These are phyloP conservation scores for Ptychoptera albimana DNA, from an alignment of 2,888 invertebrate species.

Conservation along the genomic window DNA sequence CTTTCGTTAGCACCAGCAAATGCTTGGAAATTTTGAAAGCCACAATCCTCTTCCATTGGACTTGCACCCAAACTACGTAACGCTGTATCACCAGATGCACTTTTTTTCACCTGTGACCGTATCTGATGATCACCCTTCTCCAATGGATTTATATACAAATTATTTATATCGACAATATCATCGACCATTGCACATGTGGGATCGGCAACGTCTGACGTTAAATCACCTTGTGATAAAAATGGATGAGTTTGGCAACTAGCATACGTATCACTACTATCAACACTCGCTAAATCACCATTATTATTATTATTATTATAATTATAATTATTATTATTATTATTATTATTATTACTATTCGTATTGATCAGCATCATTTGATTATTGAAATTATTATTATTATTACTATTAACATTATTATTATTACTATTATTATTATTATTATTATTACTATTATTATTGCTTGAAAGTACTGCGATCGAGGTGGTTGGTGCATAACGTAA, in stretches of 20 bases:
- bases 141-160: conserved; percentile 77
- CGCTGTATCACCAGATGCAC: conserved; percentile 62
- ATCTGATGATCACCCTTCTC: conserved; percentile 38
- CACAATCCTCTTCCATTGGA: conserved; percentile 36
- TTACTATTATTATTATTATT: conserved; percentile 8
- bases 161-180: conserved; percentile 48
- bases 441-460: conserved; percentile 17
- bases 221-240: conserved; percentile 72
- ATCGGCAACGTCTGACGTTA: conserved; percentile 38
- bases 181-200: conserved; percentile 21
- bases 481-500: conserved; percentile 16
- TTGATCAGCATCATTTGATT: not conserved
- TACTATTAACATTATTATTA: not conserved
- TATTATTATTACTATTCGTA: conserved; percentile 1
- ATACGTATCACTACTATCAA: conserved; percentile 81
- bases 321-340: conserved; percentile 15
- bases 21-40: conserved; percentile 32
- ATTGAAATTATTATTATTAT: conserved; percentile 10
- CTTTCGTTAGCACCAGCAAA: conserved; percentile 30
- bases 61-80: conserved; percentile 47
- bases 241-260: conserved; percentile 94
- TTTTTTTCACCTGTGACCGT: conserved; percentile 52
- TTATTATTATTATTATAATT: conserved; percentile 28
- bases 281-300: conserved; percentile 38
- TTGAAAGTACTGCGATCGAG: conserved; percentile 10